Percentiles rank a stretch among this genome's conserved stretches.
Conservation (phyloP, 2,888 invertebrate species). For the Tenthredo livida region DNA sequence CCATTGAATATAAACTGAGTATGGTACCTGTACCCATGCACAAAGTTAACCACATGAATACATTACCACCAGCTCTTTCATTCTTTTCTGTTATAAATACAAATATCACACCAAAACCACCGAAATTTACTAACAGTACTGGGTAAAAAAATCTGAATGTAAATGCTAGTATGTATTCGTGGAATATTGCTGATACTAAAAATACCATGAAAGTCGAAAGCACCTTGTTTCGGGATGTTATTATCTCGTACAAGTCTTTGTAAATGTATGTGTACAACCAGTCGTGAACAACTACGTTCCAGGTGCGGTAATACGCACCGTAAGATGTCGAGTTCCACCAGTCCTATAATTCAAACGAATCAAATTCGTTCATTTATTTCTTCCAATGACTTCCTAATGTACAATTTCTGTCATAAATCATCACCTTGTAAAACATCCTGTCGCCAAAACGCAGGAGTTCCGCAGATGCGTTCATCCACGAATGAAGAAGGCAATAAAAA, state of each 20-base stretch:
- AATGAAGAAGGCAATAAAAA: slow-evolving; percentile 93
- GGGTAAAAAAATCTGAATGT: slow-evolving; percentile 94
- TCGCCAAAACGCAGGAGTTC: slow-evolving; percentile 94
- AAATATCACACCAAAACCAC: slow-evolving; percentile 83
- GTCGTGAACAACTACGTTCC: slow-evolving; percentile 97
- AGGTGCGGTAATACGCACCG: slow-evolving; percentile 92
- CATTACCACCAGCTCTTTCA: slow-evolving; percentile 83
- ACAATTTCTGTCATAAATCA: background rate
- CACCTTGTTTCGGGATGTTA: slow-evolving; percentile 77
- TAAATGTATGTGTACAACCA: slow-evolving; percentile 96
- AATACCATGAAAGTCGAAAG: slow-evolving; percentile 85
- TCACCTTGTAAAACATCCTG: slow-evolving; percentile 87
- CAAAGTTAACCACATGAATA: slow-evolving; percentile 91
- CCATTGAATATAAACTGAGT: slow-evolving; percentile 91
- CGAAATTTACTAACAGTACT: slow-evolving; percentile 89
- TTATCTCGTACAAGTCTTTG: slow-evolving; percentile 80
- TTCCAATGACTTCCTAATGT: background rate
- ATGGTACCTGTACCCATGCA: slow-evolving; percentile 88
- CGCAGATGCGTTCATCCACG: slow-evolving; percentile 95
- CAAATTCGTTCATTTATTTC: background rate
- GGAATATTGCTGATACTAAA: slow-evolving; percentile 90
- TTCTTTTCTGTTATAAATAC: slow-evolving; percentile 79
- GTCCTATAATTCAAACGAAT: slow-evolving; percentile 80
- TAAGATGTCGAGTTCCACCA: slow-evolving; percentile 97
- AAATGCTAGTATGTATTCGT: slow-evolving; percentile 91